These are phyloP conservation scores for Pseudorhombus dupliciocellatus DNA, from an alignment of 2,113 vertebrate genomes.

Conservation along the genomic window DNA sequence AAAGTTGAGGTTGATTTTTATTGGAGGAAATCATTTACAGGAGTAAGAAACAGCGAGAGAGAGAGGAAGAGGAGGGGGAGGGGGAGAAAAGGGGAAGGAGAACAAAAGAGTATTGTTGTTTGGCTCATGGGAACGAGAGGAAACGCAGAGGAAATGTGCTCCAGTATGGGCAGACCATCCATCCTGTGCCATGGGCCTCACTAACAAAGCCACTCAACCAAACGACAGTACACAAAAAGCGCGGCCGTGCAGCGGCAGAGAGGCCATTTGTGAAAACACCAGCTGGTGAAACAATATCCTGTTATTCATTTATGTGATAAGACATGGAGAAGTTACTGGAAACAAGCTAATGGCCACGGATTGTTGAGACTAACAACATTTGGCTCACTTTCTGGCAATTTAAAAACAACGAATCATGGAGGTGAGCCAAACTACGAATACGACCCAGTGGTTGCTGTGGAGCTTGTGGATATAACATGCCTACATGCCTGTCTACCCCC, in stretches of 20 bases:
- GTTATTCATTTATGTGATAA: conserved; percentile 49
- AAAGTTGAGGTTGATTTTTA: conserved; percentile 28
- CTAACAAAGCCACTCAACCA: conserved; percentile 49
- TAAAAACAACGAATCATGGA: too few species aligned
- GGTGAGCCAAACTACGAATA: too few species aligned
- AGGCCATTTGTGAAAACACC: conserved; percentile 49
- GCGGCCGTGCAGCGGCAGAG: neutral
- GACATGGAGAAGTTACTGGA: conserved; percentile 63
- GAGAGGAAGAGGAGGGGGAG: conserved; percentile 23
- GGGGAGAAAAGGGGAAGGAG: neutral
- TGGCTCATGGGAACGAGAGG: conserved; percentile 20
- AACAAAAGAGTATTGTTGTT: conserved; percentile 31
- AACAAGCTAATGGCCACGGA: conserved; percentile 50
- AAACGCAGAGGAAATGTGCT: conserved; percentile 34
- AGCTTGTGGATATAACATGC: too few species aligned
- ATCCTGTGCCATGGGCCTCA: conserved; percentile 37
- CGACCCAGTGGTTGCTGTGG: too few species aligned
- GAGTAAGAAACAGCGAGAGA: conserved; percentile 11
- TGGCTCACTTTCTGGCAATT: conserved; percentile 28
- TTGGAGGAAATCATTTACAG: neutral
- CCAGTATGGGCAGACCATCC: conserved; percentile 15
- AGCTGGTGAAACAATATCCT: conserved; percentile 63
- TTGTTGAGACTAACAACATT: conserved; percentile 38
- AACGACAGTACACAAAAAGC: conserved; percentile 49
- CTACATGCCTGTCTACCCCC: too few species aligned